Percentiles rank a stretch among this genome's conserved stretches.
phyloP scores from a whole-genome alignment of 2,113 vertebrate species.

The Ictalurus punctatus region DNA sequence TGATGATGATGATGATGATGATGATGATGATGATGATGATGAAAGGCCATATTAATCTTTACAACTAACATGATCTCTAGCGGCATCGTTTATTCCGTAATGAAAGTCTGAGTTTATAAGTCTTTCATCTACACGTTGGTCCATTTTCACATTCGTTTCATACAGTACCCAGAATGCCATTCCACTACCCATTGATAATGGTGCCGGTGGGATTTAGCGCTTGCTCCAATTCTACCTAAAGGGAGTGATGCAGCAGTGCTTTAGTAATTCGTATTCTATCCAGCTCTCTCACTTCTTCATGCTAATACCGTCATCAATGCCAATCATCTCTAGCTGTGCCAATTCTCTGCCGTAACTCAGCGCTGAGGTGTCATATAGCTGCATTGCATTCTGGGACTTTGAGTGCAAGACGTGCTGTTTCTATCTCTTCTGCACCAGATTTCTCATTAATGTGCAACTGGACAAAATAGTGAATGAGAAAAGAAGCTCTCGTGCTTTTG shows the following conservation, averaged over 20 bases:
- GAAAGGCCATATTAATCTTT: not conserved
- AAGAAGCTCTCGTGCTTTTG: not conserved
- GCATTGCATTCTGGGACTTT: not conserved
- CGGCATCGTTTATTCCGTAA: not conserved
- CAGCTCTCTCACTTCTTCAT: not conserved
- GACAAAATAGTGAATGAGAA: not conserved
- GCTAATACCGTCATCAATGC: not conserved
- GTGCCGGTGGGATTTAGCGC: not conserved
- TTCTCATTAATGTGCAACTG: not conserved
- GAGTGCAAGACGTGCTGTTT: not conserved
- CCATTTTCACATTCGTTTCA: not conserved
- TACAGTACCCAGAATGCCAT: not conserved
- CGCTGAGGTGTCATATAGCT: not conserved
- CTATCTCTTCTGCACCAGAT: not conserved
- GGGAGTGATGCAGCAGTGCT: not conserved
- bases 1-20: not conserved
- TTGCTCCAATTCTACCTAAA: not conserved
- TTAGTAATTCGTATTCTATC: not conserved
- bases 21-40: not conserved
- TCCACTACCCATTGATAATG: not conserved
- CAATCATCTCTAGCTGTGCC: not conserved
- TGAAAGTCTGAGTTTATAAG: not conserved
- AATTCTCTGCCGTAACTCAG: not conserved
- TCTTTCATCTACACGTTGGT: not conserved
- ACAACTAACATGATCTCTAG: not conserved